Base-by-base conservation (phyloP, 1,140 invertebrate species). In the Drosophila sp. region DNA sequence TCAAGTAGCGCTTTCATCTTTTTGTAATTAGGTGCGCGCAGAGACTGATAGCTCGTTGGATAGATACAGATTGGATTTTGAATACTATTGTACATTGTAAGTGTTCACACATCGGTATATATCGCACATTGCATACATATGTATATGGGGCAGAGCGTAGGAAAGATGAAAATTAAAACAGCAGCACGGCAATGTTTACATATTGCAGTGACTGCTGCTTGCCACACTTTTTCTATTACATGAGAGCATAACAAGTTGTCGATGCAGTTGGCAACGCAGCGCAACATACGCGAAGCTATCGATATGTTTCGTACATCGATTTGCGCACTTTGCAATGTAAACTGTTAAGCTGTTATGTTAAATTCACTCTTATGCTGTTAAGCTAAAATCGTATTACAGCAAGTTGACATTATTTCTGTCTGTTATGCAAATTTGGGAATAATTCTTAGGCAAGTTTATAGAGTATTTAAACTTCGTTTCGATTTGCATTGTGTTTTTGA, bases 1-100 rank as follows among this genome's bases (percentile, higher is more conserved):
- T 71, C 67, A 87, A 82, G 70, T 77, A 83, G 80, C 72, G 79
- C 83, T 87, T 87, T 87, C 83, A 87, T 87, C 83, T 87, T 89
- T 86, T 87, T 70, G 83, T 87, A 87, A 87, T 87, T 89, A 87
- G 79, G 78, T 80, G 76, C 27, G 72, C 72, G 76, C 67, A 76
- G 72, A 78, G 83, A 89, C 79, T 89, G 80, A 86, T 72, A 50
- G 62, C 36, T 16, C 27, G 29, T 43, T 57, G 43, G 69, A 72
- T 66, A 65, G 45, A 72, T 72, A 72, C 53, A 66, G 62, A 72
- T 72, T 34, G 53, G 43, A 58, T 57, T 72, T 72, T 72, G 69
- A 72, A 72, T 56, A 36, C 18, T 61, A 25, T 9, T n/a, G 25
- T n/a, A 29, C 13, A 29, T 13, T 21, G 21, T 21, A 25, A 8